These are phyloP conservation scores for Terebella lapidaria DNA, from an alignment of 2,888 invertebrate genomes.

Conservation along the genomic window DNA sequence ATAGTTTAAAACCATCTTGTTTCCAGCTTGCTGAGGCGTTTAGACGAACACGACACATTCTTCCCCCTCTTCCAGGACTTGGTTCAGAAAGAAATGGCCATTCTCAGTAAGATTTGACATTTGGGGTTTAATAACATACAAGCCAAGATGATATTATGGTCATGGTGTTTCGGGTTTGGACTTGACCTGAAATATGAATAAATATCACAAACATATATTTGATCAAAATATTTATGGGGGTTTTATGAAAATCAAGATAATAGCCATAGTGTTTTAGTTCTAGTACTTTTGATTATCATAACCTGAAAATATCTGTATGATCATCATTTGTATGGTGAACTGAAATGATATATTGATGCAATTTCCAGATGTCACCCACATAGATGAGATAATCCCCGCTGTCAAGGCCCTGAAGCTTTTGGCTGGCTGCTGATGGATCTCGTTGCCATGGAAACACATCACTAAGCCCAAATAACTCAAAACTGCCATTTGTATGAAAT, in stretches of 20 bases:
- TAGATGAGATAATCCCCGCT: constrained; percentile 44
- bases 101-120: constrained; percentile 33
- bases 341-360: constrained; percentile 1
- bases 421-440: constrained; percentile 21
- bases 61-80: constrained; percentile 45
- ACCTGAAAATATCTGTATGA: neutral
- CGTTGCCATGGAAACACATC: too few relatives aligned
- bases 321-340: neutral
- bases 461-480: too few relatives aligned
- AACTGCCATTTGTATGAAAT: too few relatives aligned
- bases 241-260: too few relatives aligned
- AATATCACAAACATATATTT: too few relatives aligned
- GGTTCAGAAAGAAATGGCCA: constrained; percentile 40
- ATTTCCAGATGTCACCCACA: constrained; percentile 36
- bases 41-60: constrained; percentile 44
- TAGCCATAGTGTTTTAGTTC: too few relatives aligned
- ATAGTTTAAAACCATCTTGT: neutral
- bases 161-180: too few relatives aligned
- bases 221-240: too few relatives aligned
- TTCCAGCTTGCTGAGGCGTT: constrained; percentile 37
- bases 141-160: too few relatives aligned
- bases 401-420: constrained; percentile 41
- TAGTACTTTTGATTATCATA: too few relatives aligned
- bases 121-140: neutral
- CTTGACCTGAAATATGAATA: too few relatives aligned